These are phyloP conservation scores for Gari tellinella DNA, from an alignment of 2,888 invertebrate species.

Conservation along the genomic window DNA sequence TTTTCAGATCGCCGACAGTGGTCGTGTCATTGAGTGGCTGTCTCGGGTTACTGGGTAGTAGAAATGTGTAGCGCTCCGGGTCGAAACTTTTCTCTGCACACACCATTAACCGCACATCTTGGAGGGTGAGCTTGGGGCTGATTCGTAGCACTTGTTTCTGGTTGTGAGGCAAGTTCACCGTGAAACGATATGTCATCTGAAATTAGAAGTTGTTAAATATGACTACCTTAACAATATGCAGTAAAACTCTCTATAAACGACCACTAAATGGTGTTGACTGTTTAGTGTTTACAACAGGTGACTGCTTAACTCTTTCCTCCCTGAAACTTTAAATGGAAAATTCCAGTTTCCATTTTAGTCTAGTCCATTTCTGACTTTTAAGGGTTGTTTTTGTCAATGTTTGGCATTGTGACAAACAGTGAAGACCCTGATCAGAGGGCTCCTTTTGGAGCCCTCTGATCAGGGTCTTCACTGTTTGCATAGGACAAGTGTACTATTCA, in stretches of 20 bases:
- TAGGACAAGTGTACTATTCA: no score
- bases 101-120: slow-evolving; percentile 89
- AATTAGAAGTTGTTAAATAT: slow-evolving; percentile 35
- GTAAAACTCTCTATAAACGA: not conserved
- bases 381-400: no score
- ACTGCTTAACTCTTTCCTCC: no score
- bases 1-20: slow-evolving; percentile 68
- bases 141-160: slow-evolving; percentile 92
- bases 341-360: no score
- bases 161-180: slow-evolving; percentile 91
- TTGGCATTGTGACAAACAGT: no score
- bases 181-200: slow-evolving; percentile 84
- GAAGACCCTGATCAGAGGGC: no score
- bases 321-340: no score
- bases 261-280: not conserved
- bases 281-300: no score
- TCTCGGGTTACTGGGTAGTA: slow-evolving; percentile 89
- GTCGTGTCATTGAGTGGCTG: slow-evolving; percentile 59
- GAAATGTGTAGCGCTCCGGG: slow-evolving; percentile 89
- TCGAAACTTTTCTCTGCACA: slow-evolving; percentile 91
- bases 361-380: no score
- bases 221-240: no score
- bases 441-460: no score
- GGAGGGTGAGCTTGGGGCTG: slow-evolving; percentile 89
- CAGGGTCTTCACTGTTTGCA: no score